phyloP scores from a whole-genome alignment of 2,888 invertebrate species.

The Tupiocoris notatus region DNA sequence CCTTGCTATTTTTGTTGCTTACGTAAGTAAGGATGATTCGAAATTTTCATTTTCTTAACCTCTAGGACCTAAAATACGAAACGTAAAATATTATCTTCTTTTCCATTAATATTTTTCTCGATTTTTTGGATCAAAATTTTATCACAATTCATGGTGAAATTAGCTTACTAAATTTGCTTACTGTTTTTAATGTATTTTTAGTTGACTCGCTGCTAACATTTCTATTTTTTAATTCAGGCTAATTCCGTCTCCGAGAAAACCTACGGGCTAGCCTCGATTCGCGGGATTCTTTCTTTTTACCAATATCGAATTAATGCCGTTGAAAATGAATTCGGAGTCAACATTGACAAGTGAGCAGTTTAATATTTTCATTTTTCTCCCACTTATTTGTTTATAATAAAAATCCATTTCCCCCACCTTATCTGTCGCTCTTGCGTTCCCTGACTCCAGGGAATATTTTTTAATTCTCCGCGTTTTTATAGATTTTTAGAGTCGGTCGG shows the following conservation, averaged over 20 bases:
- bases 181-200: too few species aligned
- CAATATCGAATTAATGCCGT: neutral
- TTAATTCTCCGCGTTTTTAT: too few species aligned
- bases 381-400: neutral
- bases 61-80: too few species aligned
- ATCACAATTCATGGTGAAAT: too few species aligned
- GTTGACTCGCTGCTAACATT: too few species aligned
- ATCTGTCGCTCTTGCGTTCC: neutral
- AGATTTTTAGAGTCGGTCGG: constrained; percentile 4
- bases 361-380: neutral
- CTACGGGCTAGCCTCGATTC: neutral
- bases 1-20: neutral
- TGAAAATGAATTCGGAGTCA: neutral
- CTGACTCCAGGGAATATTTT: too few species aligned
- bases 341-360: neutral
- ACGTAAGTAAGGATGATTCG: neutral
- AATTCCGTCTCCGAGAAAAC: neutral
- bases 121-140: too few species aligned
- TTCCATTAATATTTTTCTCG: too few species aligned
- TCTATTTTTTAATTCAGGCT: too few species aligned
- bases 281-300: neutral
- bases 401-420: neutral
- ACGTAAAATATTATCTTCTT: too few species aligned
- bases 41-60: too few species aligned
- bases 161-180: too few species aligned